A percentile compares a stretch with the other conserved stretches of the same genome.
These are phyloP conservation scores for Chiroxiphia lanceolata DNA, from an alignment of 2,797 vertebrate genomes.

Conservation along the genomic window DNA sequence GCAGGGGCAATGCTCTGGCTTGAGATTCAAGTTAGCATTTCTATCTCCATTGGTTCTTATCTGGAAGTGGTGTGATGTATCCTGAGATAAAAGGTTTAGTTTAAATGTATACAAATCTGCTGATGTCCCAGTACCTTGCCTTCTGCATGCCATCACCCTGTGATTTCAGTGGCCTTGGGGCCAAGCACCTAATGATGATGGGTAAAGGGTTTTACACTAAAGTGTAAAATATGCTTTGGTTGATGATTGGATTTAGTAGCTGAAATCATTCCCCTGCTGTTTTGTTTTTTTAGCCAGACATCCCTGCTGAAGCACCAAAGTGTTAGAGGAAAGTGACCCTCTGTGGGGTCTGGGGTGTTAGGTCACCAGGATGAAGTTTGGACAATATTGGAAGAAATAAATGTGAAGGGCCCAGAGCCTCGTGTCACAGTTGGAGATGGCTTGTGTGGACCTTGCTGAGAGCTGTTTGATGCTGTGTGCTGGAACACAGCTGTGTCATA, in stretches of 20 bases:
- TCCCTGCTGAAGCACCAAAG: neutral
- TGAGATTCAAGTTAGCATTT: neutral
- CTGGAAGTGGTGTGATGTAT: neutral
- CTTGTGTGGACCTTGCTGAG: neutral
- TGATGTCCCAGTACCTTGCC: neutral
- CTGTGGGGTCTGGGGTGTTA: neutral
- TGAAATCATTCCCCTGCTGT: neutral
- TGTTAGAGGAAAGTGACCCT: neutral
- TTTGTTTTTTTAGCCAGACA: neutral
- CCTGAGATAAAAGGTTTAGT: neutral
- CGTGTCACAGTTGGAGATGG: neutral
- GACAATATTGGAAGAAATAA: neutral
- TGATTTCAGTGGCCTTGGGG: neutral
- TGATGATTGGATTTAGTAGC: neutral
- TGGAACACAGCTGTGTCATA: neutral
- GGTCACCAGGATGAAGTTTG: neutral
- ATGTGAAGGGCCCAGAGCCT: neutral
- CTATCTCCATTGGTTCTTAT: neutral
- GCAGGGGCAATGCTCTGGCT: neutral
- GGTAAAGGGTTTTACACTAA: too few relatives aligned
- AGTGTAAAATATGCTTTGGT: neutral
- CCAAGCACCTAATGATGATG: neutral
- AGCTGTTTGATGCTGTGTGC: neutral
- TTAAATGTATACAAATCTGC: neutral
- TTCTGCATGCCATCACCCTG: neutral